Percentiles rank a stretch among this genome's conserved stretches.
Conservation (phyloP, 1,140 invertebrate genomes). For the Leptoteleia sp. region DNA sequence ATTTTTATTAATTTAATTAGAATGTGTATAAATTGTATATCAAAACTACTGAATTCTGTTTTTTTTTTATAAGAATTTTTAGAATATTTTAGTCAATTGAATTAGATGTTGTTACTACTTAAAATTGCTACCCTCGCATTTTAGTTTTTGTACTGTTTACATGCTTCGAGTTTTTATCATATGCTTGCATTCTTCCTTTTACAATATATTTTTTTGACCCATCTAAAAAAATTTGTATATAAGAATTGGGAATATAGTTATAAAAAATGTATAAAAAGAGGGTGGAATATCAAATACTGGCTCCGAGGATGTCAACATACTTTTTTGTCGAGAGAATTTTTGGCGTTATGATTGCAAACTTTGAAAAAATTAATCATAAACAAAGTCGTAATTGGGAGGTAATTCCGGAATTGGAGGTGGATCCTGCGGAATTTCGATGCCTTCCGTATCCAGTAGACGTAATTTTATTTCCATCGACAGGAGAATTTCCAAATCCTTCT, state of each 20-base stretch:
- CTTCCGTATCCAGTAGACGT: conserved; percentile 94
- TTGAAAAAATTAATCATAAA: conserved; percentile 77
- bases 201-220: too few relatives aligned
- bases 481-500: conserved; percentile 94
- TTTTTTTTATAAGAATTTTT: too few relatives aligned
- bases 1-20: too few relatives aligned
- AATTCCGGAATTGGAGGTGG: conserved; percentile 94
- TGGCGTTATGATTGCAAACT: conserved; percentile 11
- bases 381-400: conserved; percentile 94
- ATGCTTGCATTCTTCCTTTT: too few relatives aligned
- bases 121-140: too few relatives aligned
- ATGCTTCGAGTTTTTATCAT: too few relatives aligned
- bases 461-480: conserved; percentile 98
- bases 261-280: not conserved
- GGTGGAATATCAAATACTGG: not conserved
- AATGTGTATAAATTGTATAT: too few relatives aligned
- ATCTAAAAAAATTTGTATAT: not conserved
- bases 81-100: too few relatives aligned
- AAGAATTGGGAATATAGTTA: not conserved
- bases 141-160: too few relatives aligned
- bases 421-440: conserved; percentile 95
- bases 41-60: too few relatives aligned
- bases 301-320: conserved; percentile 3
- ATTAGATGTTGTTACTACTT: too few relatives aligned
- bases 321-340: conserved; percentile 27